These are phyloP conservation scores for Acanthis flammea DNA, from an alignment of 2,797 vertebrate species.

Conservation along the genomic window DNA sequence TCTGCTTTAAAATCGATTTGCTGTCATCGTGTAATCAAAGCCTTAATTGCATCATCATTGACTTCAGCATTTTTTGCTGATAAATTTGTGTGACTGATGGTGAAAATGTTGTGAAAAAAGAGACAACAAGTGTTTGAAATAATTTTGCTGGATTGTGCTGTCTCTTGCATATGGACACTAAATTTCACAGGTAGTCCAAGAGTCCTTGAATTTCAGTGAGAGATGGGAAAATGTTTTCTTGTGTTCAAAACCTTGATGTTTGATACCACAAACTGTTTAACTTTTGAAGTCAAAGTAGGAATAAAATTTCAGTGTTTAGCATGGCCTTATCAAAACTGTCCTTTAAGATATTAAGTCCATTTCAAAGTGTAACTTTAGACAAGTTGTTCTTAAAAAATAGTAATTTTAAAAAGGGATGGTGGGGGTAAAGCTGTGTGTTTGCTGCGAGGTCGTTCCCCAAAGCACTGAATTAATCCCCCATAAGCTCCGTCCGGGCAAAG, in stretches of 20 bases:
- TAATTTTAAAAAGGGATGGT: background rate
- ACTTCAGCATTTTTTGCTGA: constrained; percentile 51
- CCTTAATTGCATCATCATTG: constrained; percentile 67
- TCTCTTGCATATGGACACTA: background rate
- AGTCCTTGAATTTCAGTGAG: background rate
- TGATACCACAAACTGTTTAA: background rate
- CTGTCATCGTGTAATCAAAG: constrained; percentile 67
- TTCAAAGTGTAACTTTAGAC: background rate
- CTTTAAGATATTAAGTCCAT: background rate
- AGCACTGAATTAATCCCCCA: background rate
- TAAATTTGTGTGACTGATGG: background rate
- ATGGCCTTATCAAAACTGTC: background rate
- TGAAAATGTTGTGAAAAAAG: constrained; percentile 21
- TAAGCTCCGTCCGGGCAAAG: background rate
- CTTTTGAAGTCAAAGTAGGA: background rate
- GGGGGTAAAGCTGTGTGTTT: background rate
- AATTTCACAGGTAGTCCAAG: background rate
- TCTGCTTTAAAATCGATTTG: constrained; percentile 67
- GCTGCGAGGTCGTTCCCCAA: accelerated
- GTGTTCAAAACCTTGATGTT: background rate
- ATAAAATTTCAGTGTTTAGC: background rate
- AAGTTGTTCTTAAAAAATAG: background rate
- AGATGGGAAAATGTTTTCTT: background rate
- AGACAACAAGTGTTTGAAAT: background rate
- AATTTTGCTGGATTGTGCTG: background rate